Percentiles rank a stretch among this genome's conserved stretches.
Conservation (phyloP, 2,888 invertebrate species). For the Apocheima hispidaria region DNA sequence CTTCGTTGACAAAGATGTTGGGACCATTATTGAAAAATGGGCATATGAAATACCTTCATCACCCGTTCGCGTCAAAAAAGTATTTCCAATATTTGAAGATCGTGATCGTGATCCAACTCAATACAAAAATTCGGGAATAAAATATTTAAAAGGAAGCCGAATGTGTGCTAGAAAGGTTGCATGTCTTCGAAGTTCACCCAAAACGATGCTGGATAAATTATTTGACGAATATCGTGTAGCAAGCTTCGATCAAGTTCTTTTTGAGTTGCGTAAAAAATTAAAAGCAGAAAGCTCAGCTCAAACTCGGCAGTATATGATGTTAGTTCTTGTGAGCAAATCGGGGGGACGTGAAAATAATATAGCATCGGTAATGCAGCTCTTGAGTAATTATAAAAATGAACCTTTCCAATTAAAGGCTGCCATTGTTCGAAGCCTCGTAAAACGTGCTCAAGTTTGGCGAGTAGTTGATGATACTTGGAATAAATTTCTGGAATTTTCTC, state of each 20-base stretch:
- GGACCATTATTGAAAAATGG: conserved; percentile 49
- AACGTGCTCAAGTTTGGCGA: conserved; percentile 64
- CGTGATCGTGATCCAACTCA: too few species aligned
- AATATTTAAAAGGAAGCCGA: too few species aligned
- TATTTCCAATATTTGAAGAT: too few species aligned
- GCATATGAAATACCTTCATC: conserved; percentile 56
- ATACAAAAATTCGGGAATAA: too few species aligned
- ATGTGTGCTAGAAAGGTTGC: too few species aligned
- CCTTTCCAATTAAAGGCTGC: conserved; percentile 62
- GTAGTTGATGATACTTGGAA: conserved; percentile 57
- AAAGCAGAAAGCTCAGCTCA: conserved; percentile 53
- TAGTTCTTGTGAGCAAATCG: conserved; percentile 70
- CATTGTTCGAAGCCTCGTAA: conserved; percentile 65
- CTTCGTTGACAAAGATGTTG: conserved; percentile 60
- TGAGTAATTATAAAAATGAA: conserved; percentile 59
- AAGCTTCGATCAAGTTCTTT: conserved; percentile 59
- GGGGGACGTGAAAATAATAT: conserved; percentile 57
- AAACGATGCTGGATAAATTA: conserved; percentile 56
- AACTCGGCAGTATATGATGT: conserved; percentile 63
- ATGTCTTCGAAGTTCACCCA: too few species aligned
- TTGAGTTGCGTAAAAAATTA: conserved; percentile 56
- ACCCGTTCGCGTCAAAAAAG: too few species aligned
- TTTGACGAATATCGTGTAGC: conserved; percentile 64
- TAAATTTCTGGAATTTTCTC: conserved; percentile 56
- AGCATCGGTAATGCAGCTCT: conserved; percentile 53